Evolutionary conservation across 2,888 invertebrate genomes (phyloP).

Genomic region (Cerceris ruficornis): DNA sequence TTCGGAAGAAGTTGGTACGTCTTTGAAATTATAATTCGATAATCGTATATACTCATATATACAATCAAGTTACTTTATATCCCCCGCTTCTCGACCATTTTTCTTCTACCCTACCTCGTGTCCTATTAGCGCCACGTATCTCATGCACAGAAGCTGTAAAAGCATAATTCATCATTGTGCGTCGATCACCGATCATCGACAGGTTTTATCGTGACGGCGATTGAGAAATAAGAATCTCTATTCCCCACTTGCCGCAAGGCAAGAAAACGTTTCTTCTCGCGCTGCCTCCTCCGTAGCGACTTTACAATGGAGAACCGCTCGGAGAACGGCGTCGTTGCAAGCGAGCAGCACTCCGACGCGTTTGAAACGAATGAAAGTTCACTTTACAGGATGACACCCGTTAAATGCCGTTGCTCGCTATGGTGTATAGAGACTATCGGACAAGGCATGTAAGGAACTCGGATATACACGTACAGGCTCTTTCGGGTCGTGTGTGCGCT

Average conservation of each 20-base stretch:
- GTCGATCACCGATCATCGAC: too few relatives aligned
- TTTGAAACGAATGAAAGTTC: slow-evolving; percentile 45
- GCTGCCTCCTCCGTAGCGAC: neutral
- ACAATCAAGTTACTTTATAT: too few relatives aligned
- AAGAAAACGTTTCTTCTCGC: slow-evolving; percentile 27
- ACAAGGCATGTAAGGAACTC: slow-evolving; percentile 77
- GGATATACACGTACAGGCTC: slow-evolving; percentile 55
- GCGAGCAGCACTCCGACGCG: too few relatives aligned
- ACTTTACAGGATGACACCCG: slow-evolving; percentile 75
- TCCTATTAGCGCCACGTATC: too few relatives aligned
- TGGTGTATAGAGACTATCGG: slow-evolving; percentile 73
- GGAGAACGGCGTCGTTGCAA: too few relatives aligned
- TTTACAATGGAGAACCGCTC: slow-evolving; percentile 17
- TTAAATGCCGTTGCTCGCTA: slow-evolving; percentile 73
- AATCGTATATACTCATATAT: too few relatives aligned
- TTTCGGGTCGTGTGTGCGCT: slow-evolving; percentile 33
- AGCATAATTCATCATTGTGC: too few relatives aligned
- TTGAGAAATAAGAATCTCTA: slow-evolving; percentile 31
- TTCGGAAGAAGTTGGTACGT: too few relatives aligned
- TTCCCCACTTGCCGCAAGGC: slow-evolving; percentile 9
- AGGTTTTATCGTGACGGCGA: neutral
- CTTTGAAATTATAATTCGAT: too few relatives aligned
- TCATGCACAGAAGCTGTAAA: too few relatives aligned
- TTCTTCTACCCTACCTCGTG: too few relatives aligned
- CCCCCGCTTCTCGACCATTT: too few relatives aligned